A percentile compares a stretch with the other conserved stretches of the same genome.
phyloP scores from a whole-genome alignment of 2,888 invertebrate species.

The Encarsia formosa region DNA sequence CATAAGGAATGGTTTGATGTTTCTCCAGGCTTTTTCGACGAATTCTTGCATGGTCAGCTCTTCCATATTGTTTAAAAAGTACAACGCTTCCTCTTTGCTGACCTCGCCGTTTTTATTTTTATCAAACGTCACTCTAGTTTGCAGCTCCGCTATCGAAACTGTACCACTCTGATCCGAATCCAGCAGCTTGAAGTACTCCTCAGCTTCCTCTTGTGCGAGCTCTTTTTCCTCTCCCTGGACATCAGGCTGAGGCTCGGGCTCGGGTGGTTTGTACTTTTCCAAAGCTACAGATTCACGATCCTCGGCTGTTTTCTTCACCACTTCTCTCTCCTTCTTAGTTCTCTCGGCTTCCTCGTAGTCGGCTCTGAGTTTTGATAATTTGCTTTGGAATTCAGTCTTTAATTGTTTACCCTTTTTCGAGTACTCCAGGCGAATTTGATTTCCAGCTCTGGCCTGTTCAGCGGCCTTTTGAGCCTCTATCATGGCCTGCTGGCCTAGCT shows the following conservation, averaged over 20 bases:
- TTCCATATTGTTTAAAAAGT: slow-evolving; percentile 66
- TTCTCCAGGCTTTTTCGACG: slow-evolving; percentile 64
- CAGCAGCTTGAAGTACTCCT: slow-evolving; percentile 69
- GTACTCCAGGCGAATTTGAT: slow-evolving; percentile 68
- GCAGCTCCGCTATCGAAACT: slow-evolving; percentile 65
- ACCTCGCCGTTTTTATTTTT: slow-evolving; percentile 85
- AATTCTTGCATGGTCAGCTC: slow-evolving; percentile 68
- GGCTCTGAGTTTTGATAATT: slow-evolving; percentile 66
- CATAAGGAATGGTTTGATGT: slow-evolving; percentile 75
- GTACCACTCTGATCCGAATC: slow-evolving; percentile 80
- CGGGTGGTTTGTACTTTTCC: slow-evolving; percentile 69
- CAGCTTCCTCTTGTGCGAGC: slow-evolving; percentile 64
- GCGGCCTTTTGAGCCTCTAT: slow-evolving; percentile 68
- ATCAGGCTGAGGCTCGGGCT: slow-evolving; percentile 46
- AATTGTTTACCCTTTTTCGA: slow-evolving; percentile 65
- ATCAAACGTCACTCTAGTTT: slow-evolving; percentile 76
- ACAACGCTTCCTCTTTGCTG: slow-evolving; percentile 79
- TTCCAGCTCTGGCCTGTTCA: slow-evolving; percentile 76
- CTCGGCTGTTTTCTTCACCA: slow-evolving; percentile 68
- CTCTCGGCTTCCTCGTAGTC: slow-evolving; percentile 75
- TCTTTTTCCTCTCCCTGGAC: slow-evolving; percentile 58
- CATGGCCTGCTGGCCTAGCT: slow-evolving; percentile 72
- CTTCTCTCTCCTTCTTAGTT: slow-evolving; percentile 72
- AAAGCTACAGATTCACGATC: slow-evolving; percentile 70
- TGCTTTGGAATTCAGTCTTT: slow-evolving; percentile 68